These are phyloP conservation scores for Linnaemya vulpina DNA, from an alignment of 2,888 invertebrate genomes.

Conservation along the genomic window DNA sequence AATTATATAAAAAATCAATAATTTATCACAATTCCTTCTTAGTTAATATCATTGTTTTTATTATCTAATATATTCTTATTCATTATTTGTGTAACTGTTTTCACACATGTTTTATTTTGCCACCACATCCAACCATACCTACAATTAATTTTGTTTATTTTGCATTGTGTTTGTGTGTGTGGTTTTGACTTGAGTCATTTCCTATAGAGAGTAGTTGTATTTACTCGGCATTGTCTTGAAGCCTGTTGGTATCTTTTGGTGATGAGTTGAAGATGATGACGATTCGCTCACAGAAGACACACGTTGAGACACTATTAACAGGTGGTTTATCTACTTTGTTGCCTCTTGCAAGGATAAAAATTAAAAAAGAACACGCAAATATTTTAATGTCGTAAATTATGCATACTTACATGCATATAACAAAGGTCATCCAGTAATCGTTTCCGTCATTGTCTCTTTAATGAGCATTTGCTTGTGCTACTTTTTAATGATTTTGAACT, in stretches of 20 bases:
- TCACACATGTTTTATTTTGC: slow-evolving; percentile 44
- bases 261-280: slow-evolving; percentile 42
- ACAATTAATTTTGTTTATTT: slow-evolving; percentile 33
- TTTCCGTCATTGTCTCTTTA: slow-evolving; percentile 57
- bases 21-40: slow-evolving; percentile 58
- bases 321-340: slow-evolving; percentile 65
- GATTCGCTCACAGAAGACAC: slow-evolving; percentile 29
- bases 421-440: slow-evolving; percentile 64
- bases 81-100: slow-evolving; percentile 30
- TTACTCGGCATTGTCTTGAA: slow-evolving; percentile 54
- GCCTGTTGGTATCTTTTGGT: slow-evolving; percentile 66
- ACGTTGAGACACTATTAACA: slow-evolving; percentile 54
- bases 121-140: background rate
- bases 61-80: slow-evolving; percentile 41
- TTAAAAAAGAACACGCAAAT: background rate
- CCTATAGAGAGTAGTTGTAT: slow-evolving; percentile 8
- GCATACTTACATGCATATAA: slow-evolving; percentile 28
- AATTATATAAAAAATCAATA: slow-evolving; percentile 70
- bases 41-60: slow-evolving; percentile 32
- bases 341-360: slow-evolving; percentile 3
- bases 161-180: background rate
- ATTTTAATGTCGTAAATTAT: slow-evolving; percentile 54
- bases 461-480: slow-evolving; percentile 34
- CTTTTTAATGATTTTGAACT: slow-evolving; percentile 57
- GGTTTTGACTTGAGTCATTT: slow-evolving; percentile 37